phyloP scores from a whole-genome alignment of 2,797 vertebrate species.

The Neoniphon sammara region DNA sequence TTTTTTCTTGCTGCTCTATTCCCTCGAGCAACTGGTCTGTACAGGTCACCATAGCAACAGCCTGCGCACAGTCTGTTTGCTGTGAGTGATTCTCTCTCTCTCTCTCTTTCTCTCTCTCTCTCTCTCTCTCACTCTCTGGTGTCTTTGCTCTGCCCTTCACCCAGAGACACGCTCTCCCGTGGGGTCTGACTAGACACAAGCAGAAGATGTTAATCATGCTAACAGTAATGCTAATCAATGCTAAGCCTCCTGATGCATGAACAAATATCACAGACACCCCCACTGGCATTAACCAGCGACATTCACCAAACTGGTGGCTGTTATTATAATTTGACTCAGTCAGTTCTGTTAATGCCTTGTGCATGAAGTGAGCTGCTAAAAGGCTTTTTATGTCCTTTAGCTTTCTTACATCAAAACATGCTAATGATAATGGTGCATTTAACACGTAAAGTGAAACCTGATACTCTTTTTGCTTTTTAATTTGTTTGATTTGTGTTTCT shows the following conservation, averaged over 20 bases:
- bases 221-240: conserved; percentile 58
- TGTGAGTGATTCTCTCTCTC: conserved; percentile 1
- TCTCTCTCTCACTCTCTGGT: conserved; percentile 6
- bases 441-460: too few species aligned
- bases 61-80: conserved; percentile 53
- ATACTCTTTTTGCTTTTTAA: too few species aligned
- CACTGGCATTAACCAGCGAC: conserved; percentile 3
- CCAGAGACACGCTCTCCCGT: conserved; percentile 59
- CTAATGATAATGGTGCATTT: too few species aligned
- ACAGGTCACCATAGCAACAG: conserved; percentile 73
- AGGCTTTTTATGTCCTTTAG: not conserved
- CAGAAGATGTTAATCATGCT: conserved; percentile 59
- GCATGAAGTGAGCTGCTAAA: not conserved
- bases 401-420: not conserved
- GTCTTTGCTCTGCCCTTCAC: conserved; percentile 65
- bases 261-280: conserved; percentile 15
- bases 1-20: conserved; percentile 35
- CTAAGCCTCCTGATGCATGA: conserved; percentile 20
- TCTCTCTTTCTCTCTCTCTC: conserved; percentile 6
- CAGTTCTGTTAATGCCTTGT: not conserved
- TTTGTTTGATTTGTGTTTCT: too few species aligned
- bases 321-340: not conserved
- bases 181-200: conserved; percentile 69
- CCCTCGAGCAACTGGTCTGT: conserved; percentile 50
- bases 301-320: conserved; percentile 5